Conservation (phyloP, 2,888 invertebrate species). For the Trichogramma evanescens region DNA sequence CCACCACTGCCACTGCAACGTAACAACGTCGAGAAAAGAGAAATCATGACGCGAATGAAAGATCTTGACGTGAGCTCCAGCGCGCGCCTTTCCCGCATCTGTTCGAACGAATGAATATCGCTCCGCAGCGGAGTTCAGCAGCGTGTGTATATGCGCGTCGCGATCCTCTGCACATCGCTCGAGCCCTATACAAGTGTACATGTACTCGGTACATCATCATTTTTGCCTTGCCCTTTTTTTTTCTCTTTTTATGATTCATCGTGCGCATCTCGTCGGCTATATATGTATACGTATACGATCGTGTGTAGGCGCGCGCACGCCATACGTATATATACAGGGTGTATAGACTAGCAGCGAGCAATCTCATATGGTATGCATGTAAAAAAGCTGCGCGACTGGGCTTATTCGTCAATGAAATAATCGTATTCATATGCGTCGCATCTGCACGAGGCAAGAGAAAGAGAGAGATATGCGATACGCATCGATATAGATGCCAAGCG, state of each 20-base stretch:
- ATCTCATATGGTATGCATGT: constrained; percentile 35
- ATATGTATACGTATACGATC: no score
- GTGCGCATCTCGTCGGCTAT: background rate
- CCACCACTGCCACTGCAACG: no score
- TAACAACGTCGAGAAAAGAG: background rate
- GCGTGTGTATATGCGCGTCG: background rate
- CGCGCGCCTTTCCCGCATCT: constrained; percentile 3
- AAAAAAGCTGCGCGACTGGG: constrained; percentile 19
- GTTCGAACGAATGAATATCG: background rate
- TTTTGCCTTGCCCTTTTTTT: background rate
- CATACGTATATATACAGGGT: no score
- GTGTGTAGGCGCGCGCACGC: no score
- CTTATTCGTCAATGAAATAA: constrained; percentile 31
- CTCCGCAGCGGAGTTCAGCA: no score
- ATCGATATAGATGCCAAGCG: no score
- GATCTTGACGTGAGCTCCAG: constrained; percentile 6
- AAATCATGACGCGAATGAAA: constrained; percentile 11
- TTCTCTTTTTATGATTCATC: background rate
- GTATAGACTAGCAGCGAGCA: no score
- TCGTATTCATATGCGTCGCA: constrained; percentile 8
- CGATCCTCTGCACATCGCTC: background rate
- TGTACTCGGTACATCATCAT: no score
- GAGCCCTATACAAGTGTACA: no score
- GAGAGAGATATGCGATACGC: background rate
- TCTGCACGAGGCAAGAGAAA: background rate